Conservation (phyloP, 1,140 invertebrate genomes). For the Odontomachus brunneus region DNA sequence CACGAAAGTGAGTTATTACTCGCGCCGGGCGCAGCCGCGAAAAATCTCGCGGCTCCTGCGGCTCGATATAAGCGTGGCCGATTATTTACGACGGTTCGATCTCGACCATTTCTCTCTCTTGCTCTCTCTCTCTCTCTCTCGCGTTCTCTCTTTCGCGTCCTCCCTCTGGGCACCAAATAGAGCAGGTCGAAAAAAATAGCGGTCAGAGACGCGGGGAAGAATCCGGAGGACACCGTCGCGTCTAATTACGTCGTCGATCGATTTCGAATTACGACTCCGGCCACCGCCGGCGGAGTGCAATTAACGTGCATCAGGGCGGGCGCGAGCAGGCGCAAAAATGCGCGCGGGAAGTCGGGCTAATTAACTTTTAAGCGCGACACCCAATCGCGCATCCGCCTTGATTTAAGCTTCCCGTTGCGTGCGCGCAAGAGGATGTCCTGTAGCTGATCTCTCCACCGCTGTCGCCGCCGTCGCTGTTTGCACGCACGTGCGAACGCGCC, state of each 20-base stretch:
- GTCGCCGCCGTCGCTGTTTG: slow-evolving; percentile 4
- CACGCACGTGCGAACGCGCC: slow-evolving; percentile 39
- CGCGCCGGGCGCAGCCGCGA: slow-evolving; percentile 12
- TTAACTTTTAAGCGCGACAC: slow-evolving; percentile 53
- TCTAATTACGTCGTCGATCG: slow-evolving; percentile 30
- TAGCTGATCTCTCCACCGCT: neutral
- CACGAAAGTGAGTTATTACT: slow-evolving; percentile 37
- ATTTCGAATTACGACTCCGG: slow-evolving; percentile 13
- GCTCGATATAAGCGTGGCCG: neutral
- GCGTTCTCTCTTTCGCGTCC: neutral
- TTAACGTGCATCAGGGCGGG: slow-evolving; percentile 43
- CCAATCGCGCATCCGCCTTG: slow-evolving; percentile 26
- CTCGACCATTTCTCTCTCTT: neutral
- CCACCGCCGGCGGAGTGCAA: slow-evolving; percentile 9
- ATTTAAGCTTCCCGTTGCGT: slow-evolving; percentile 30
- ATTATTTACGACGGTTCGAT: slow-evolving; percentile 12
- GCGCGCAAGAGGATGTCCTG: neutral
- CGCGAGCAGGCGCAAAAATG: slow-evolving; percentile 13
- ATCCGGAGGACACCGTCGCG: neutral
- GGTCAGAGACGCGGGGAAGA: neutral
- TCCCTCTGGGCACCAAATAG: neutral
- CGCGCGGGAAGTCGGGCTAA: slow-evolving; percentile 35
- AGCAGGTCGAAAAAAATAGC: neutral
- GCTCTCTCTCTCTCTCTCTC: neutral
- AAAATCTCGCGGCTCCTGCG: neutral